Evolutionary conservation across 2,113 vertebrate species (phyloP), one percentile per base, ranked within the genome.

Genomic region (Etheostoma cragini): DNA sequence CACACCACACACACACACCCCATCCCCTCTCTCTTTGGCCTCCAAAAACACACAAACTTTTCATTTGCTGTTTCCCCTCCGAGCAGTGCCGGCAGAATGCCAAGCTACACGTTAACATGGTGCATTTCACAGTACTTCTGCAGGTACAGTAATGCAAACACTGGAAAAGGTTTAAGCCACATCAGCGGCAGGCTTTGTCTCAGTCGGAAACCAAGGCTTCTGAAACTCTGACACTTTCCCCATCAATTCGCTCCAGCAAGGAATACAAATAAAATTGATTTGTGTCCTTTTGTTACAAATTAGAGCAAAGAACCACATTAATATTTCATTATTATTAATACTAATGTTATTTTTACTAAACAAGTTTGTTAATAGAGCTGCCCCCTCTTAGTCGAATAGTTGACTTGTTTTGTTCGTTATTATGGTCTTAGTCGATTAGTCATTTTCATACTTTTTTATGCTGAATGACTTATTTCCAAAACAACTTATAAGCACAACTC

Each of bases 71-170:
- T 84, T 71, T 76, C 78, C 80, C 83, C 84, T 81, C 26, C 15
- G 12, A 85, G 84, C 86, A 38, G 88, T 38, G 80, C 74, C 57
- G 86, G 90, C 87, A 90, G 83, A 54, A 86, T 92, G 90, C 89
- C 90, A 92, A 86, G 70, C 85, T 76, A 78, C 85, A 90, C 87
- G 86, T 80, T 83, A 91, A 92, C 83, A 87, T 78, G 80, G 87
- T 65, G 89, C 90, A 84, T 87, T 84, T 86, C 85, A 71, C 89
- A 85, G 82, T 67, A 70, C 30, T 86, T 86, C 86, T 90, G 91
- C 88, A 91, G 87, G 89, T 90, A 91, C 76, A 71, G 85, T 72
- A 87, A 86, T 65, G 80, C 89, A 89, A 89, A 91, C 78, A 85
- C 83, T 46, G 84, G 84, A 57, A 84, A 85, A 81, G 72, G 79